Percentiles rank a stretch among this genome's conserved stretches.
These are phyloP conservation scores for Brachionus manjavacas DNA, from an alignment of 1,140 invertebrate species.

Conservation along the genomic window DNA sequence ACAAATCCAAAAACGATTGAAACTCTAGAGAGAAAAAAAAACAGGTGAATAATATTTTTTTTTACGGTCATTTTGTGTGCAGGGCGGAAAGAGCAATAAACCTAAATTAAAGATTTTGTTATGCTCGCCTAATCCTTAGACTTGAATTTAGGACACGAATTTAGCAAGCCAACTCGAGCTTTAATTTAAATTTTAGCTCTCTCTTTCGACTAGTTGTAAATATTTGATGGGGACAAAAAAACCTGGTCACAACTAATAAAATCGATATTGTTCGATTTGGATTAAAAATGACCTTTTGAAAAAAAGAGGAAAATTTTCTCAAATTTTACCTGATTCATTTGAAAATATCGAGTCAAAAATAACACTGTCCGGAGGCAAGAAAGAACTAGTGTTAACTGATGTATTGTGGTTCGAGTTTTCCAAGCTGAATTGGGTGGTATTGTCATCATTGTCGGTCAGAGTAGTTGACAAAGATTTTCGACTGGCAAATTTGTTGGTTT, in stretches of 20 bases:
- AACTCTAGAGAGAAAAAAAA: slow-evolving; percentile 16
- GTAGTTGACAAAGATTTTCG: neutral
- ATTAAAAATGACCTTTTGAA: neutral
- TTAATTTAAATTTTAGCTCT: neutral
- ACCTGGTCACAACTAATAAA: neutral
- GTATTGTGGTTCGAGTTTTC: neutral
- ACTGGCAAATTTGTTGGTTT: neutral
- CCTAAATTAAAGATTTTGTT: neutral
- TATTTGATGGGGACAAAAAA: neutral
- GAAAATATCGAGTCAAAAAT: slow-evolving; percentile 41
- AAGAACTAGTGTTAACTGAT: neutral
- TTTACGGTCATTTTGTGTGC: slow-evolving; percentile 26
- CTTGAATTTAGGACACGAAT: slow-evolving; percentile 25
- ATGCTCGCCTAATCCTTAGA: neutral
- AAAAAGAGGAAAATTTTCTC: neutral
- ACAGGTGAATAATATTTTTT: neutral
- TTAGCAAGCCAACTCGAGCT: neutral
- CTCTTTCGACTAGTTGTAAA: slow-evolving; percentile 14
- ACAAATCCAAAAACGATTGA: slow-evolving; percentile 40
- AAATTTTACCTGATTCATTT: slow-evolving; percentile 30
- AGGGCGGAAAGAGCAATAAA: neutral
- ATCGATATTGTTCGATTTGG: neutral
- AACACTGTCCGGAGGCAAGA: neutral
- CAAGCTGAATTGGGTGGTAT: neutral
- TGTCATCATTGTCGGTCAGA: neutral